Conservation (phyloP, 2,888 invertebrate species). For the Nasonia oneida region DNA sequence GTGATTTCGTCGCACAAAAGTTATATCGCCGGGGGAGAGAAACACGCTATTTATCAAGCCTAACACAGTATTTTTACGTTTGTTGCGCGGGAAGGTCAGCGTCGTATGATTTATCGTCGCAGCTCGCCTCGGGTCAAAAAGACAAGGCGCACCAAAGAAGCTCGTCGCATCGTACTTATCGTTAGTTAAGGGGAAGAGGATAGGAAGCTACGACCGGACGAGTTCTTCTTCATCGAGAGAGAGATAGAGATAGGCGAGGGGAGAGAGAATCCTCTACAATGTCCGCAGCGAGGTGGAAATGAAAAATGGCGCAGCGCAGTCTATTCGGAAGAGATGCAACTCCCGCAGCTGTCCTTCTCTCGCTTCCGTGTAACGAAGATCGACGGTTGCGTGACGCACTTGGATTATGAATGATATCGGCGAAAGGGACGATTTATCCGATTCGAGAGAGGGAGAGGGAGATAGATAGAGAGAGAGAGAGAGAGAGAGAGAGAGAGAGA, state of each 20-base stretch:
- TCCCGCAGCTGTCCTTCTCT: neutral
- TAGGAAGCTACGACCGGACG: conserved; percentile 1
- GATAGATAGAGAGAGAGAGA: neutral
- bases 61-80: conserved; percentile 64
- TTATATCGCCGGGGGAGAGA: neutral
- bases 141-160: neutral
- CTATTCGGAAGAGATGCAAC: conserved; percentile 26
- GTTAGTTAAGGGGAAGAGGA: conserved; percentile 27
- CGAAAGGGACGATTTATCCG: conserved; percentile 13
- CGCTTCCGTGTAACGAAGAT: conserved; percentile 52
- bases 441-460: neutral
- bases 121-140: conserved; percentile 23
- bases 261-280: conserved; percentile 49
- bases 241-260: neutral
- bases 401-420: conserved; percentile 48
- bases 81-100: conserved; percentile 63
- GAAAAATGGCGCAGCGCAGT: conserved; percentile 53
- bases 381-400: conserved; percentile 53
- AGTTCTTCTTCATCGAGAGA: conserved; percentile 46
- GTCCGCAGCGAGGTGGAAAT: conserved; percentile 57
- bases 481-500: neutral
- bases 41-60: conserved; percentile 57
- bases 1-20: neutral
- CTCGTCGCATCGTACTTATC: conserved; percentile 46
- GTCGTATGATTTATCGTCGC: conserved; percentile 72